Evolutionary conservation across 1,140 invertebrate species (phyloP).

Genomic region (Zaprionus kolodkinae): DNA sequence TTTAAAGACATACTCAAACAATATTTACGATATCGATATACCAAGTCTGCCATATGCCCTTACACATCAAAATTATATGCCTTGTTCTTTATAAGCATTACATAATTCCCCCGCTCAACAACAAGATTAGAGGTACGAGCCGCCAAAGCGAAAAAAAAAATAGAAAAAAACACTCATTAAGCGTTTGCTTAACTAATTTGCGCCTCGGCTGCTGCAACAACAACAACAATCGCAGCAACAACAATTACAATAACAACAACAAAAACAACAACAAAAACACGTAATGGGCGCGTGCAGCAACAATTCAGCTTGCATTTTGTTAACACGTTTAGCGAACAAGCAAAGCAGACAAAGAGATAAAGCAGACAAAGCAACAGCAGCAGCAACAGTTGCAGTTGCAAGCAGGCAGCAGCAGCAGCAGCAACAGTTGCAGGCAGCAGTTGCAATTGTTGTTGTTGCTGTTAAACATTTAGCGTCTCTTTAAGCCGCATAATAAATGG

Average conservation of each 20-base stretch:
- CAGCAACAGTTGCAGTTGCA: constrained; percentile 6
- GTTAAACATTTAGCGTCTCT: constrained; percentile 25
- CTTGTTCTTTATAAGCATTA: not conserved
- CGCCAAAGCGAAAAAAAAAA: not conserved
- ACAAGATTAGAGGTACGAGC: constrained; percentile 16
- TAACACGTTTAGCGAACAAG: constrained; percentile 8
- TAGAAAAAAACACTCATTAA: constrained; percentile 21
- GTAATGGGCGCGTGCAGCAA: constrained; percentile 16
- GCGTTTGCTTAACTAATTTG: constrained; percentile 44
- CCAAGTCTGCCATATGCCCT: no score
- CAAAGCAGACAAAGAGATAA: constrained; percentile 1
- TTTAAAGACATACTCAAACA: no score
- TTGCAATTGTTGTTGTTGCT: constrained; percentile 12
- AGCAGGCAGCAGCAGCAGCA: not conserved
- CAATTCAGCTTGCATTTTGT: constrained; percentile 16
- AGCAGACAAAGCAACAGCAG: not conserved
- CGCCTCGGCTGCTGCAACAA: constrained; percentile 15
- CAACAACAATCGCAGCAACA: not conserved
- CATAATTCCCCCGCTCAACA: not conserved
- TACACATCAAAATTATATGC: not conserved
- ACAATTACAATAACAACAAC: no score
- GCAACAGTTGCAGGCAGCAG: not conserved
- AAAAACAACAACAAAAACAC: not conserved
- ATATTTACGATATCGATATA: no score
- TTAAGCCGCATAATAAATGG: constrained; percentile 19